Evolutionary conservation across 1,140 invertebrate species (phyloP).

Genomic region (Cydia amplana): DNA sequence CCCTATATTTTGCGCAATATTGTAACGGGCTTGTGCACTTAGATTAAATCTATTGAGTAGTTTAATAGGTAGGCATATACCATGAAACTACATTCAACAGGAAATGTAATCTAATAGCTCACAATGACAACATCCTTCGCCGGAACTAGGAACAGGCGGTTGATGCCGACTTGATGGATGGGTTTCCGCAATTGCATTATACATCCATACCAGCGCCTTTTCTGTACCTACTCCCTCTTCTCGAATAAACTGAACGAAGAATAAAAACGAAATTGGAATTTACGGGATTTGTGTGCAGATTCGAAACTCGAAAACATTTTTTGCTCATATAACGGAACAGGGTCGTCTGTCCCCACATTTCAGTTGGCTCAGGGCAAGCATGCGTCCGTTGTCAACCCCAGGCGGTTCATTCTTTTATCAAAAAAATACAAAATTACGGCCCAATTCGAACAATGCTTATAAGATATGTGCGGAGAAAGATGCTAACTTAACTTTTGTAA

Average conservation of each 20-base stretch:
- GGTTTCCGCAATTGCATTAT: slow-evolving; percentile 15
- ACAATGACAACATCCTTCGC: slow-evolving; percentile 6
- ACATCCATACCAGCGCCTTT: neutral
- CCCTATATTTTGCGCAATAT: neutral
- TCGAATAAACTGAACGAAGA: neutral
- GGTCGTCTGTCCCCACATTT: neutral
- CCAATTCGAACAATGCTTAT: too few species aligned
- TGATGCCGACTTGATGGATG: slow-evolving; percentile 16
- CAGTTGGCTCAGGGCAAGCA: neutral
- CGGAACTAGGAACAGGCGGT: slow-evolving; percentile 1
- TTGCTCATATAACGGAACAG: neutral
- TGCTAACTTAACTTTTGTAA: too few species aligned
- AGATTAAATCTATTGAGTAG: neutral
- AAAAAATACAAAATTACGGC: too few species aligned
- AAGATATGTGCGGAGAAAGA: too few species aligned
- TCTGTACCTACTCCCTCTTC: neutral
- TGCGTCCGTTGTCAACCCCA: neutral
- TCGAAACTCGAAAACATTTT: neutral
- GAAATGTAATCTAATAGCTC: slow-evolving; percentile 13
- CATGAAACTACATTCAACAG: neutral
- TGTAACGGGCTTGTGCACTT: neutral
- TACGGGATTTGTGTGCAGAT: neutral
- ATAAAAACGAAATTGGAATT: neutral
- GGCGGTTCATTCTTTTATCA: neutral
- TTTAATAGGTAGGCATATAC: neutral